Base-by-base conservation (phyloP, 2,113 vertebrate species). In the Corvus hawaiiensis region DNA sequence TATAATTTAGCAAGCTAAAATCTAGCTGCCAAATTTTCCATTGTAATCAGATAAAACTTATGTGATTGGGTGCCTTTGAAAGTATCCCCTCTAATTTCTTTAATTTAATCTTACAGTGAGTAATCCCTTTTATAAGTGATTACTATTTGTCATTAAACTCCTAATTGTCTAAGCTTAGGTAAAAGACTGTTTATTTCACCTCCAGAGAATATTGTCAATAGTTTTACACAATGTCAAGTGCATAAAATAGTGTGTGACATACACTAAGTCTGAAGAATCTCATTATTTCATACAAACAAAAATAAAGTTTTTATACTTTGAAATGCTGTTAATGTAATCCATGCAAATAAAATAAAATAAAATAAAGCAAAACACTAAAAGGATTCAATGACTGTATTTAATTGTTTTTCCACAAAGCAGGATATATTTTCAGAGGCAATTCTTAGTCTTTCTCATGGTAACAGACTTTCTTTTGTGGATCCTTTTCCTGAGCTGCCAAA, bases 341-440 rank as follows among this genome's bases (percentile, higher is more conserved):
- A 54, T 41, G 22, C 19, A 92, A 77, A 56, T 28, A 66, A 74
- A 71, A 54, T 11, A 66, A 74, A 67, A 52, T 48, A 61, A 55
- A 41, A 41, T 41, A 41, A 39, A 39, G 7, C 6, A 62, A 80
- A 85, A n/a, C 21, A 58, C 39, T 80, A 37, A 80, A 79, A 58
- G 23, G 32, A 71, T 71, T 87, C 55, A 87, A 12, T 48, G 24
- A 72, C 64, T 84, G 28, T 52, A 55, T 95, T 95, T 89, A 91
- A 95, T 58, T 90, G 27, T 10, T 88, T 97, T 96, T 93, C 80
- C 71, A 87, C 59, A 85, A 95, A 93, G 44, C 52, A 83, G 41
- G 30, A 55, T 77, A 39, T 66, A 84, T 93, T 94, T 96, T 78
- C 93, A 87, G 89, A 77, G 24, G 41, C 73, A 94, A 93, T 22